These are phyloP conservation scores for Mormyrops attenuatus DNA, from an alignment of 2,797 vertebrate genomes.

Conservation along the genomic window DNA sequence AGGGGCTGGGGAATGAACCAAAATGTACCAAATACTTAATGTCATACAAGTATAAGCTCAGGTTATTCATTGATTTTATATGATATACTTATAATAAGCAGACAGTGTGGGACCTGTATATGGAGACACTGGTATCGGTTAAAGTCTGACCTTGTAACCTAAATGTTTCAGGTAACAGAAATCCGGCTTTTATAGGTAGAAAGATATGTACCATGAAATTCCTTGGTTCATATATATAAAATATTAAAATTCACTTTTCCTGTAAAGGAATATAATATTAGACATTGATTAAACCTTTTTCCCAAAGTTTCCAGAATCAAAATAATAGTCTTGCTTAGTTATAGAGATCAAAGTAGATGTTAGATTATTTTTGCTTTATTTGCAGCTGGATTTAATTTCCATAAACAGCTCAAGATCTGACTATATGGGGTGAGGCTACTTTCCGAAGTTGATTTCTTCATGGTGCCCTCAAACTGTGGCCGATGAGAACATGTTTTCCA, in stretches of 20 bases:
- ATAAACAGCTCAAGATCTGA: not conserved
- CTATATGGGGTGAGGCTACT: not conserved
- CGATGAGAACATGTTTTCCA: not conserved
- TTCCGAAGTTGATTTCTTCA: not conserved
- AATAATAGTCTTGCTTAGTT: not conserved
- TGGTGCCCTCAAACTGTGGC: not conserved
- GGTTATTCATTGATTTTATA: no score
- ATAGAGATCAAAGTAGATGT: not conserved
- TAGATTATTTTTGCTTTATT: not conserved
- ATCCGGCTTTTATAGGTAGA: not conserved
- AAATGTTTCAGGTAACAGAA: not conserved
- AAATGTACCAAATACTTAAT: no score
- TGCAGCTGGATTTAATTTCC: not conserved
- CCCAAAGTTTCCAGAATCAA: not conserved
- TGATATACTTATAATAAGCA: not conserved
- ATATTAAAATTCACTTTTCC: not conserved
- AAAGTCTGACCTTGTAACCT: not conserved
- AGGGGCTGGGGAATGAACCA: no score
- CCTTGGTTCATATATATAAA: not conserved
- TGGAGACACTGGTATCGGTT: not conserved
- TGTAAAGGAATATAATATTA: not conserved
- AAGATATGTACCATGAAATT: not conserved
- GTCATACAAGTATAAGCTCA: no score
- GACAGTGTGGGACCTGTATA: not conserved
- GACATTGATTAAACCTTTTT: not conserved